phyloP scores from a whole-genome alignment of 2,888 invertebrate species.

The Balanococcus diminutus region DNA sequence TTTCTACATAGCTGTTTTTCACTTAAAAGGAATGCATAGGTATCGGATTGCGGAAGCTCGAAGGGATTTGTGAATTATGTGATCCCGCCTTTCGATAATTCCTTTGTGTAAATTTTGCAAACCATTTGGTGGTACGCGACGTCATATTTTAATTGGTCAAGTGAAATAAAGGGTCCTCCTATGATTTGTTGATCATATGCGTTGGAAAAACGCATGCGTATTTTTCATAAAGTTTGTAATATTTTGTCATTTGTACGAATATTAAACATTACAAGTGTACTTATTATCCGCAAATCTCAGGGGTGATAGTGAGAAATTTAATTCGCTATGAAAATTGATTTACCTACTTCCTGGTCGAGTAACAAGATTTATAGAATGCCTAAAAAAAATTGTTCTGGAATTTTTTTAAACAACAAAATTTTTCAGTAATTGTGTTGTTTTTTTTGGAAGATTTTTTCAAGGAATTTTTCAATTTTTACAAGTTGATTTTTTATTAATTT shows the following conservation, averaged over 20 bases:
- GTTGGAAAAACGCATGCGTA: conserved; percentile 3
- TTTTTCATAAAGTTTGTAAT: background rate
- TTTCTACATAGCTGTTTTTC: background rate
- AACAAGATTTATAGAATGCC: too few relatives aligned
- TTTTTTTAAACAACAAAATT: too few relatives aligned
- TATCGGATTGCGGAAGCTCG: background rate
- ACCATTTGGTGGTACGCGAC: background rate
- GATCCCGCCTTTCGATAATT: conserved; percentile 21
- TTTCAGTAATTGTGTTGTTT: too few relatives aligned
- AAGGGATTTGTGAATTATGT: conserved; percentile 18
- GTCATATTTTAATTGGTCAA: conserved; percentile 35
- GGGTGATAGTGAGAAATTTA: too few relatives aligned
- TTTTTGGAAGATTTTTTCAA: too few relatives aligned
- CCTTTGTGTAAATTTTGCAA: conserved; percentile 15
- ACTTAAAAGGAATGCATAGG: background rate
- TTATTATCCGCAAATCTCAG: too few relatives aligned
- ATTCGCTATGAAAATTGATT: too few relatives aligned
- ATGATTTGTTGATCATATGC: conserved; percentile 16
- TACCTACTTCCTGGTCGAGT: too few relatives aligned
- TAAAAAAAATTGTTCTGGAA: too few relatives aligned
- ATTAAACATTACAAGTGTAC: too few relatives aligned
- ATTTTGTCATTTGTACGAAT: background rate
- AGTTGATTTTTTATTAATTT: too few relatives aligned
- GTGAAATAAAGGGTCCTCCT: background rate
- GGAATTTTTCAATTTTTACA: too few relatives aligned